Percentiles rank a stretch among this genome's conserved stretches.
phyloP scores from a whole-genome alignment of 1,140 invertebrate genomes.

The Trichonephila clavipes region DNA sequence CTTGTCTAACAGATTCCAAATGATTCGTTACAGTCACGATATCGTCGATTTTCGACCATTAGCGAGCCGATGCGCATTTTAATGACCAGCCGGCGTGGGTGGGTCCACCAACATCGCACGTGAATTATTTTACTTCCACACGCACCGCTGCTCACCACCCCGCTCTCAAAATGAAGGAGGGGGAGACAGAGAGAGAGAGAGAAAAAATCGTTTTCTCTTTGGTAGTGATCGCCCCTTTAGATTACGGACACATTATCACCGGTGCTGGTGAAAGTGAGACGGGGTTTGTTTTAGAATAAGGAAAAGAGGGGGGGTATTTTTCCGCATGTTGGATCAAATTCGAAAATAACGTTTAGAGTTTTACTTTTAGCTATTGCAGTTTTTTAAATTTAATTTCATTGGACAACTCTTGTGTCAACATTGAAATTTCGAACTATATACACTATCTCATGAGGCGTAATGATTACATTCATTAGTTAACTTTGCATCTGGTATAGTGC shows the following conservation, averaged over 20 bases:
- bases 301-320: too few relatives aligned
- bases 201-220: background rate
- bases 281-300: background rate
- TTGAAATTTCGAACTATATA: too few relatives aligned
- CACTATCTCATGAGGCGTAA: too few relatives aligned
- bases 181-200: background rate
- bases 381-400: too few relatives aligned
- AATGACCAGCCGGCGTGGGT: conserved; percentile 49
- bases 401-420: too few relatives aligned
- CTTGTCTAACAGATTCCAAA: conserved; percentile 52
- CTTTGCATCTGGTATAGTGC: too few relatives aligned
- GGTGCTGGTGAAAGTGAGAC: background rate
- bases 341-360: too few relatives aligned
- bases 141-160: conserved; percentile 25
- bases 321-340: too few relatives aligned
- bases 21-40: conserved; percentile 60
- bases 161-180: background rate
- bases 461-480: too few relatives aligned
- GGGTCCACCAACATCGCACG: conserved; percentile 4
- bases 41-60: conserved; percentile 55
- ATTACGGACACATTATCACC: background rate
- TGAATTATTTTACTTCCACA: conserved; percentile 59
- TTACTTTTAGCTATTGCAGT: too few relatives aligned
- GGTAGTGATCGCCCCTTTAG: background rate
- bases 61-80: conserved; percentile 37